These are phyloP conservation scores for Chelonoidis abingdonii DNA, from an alignment of 2,113 vertebrate species.

Conservation along the genomic window DNA sequence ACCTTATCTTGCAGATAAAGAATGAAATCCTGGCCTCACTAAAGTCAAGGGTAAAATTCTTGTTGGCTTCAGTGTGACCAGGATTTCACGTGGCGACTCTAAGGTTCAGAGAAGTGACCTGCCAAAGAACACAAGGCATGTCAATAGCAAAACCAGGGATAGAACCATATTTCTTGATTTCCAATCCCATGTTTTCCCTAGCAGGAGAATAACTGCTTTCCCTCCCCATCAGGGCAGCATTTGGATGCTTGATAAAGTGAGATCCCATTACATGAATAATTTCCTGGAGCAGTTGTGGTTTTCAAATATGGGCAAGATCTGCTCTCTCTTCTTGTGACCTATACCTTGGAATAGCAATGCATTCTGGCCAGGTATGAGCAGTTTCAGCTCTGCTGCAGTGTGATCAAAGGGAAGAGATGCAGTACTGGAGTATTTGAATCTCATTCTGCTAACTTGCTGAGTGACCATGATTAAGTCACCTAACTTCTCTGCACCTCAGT, in stretches of 20 bases:
- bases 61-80: neutral
- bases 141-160: neutral
- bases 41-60: neutral
- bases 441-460: neutral
- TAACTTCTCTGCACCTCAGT: neutral
- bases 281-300: neutral
- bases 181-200: neutral
- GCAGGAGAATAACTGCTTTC: neutral
- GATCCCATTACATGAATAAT: neutral
- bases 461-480: conserved; percentile 38
- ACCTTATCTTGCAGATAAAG: neutral
- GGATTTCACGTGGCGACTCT: neutral
- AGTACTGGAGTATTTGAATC: neutral
- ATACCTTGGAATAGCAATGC: too few species aligned
- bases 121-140: neutral
- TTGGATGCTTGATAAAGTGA: neutral
- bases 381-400: neutral
- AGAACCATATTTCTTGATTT: neutral
- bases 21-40: rapidly evolving
- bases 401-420: conserved; percentile 40
- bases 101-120: neutral
- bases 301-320: neutral
- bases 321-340: too few species aligned
- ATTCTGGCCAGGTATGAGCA: too few species aligned
- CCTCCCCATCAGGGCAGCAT: neutral